Conservation (phyloP, 2,888 invertebrate species). For the Lycophotia porphyrea region DNA sequence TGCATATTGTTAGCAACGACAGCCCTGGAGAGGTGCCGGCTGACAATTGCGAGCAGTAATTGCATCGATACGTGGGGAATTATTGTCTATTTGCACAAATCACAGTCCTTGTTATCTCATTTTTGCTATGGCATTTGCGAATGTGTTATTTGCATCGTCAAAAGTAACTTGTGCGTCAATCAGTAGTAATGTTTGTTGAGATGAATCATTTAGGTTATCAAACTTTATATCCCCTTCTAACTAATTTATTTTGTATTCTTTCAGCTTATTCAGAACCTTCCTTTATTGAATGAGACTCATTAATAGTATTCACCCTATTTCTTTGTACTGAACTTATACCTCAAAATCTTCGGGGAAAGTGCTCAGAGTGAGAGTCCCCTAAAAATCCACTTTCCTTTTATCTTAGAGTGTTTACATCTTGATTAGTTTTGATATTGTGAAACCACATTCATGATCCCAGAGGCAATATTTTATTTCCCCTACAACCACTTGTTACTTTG, state of each 20-base stretch:
- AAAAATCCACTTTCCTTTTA: conserved; percentile 14
- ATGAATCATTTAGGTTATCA: background rate
- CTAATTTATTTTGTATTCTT: background rate
- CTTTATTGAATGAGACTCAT: background rate
- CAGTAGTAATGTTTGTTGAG: background rate
- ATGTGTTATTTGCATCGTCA: conserved; percentile 21
- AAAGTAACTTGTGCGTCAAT: conserved; percentile 12
- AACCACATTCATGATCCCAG: conserved; percentile 33
- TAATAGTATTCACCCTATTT: background rate
- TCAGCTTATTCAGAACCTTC: background rate
- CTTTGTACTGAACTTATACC: no score
- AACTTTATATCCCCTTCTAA: background rate
- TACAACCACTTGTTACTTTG: conserved; percentile 58
- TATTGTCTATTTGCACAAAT: conserved; percentile 55
- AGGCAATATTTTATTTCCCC: conserved; percentile 48
- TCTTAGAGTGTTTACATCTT: conserved; percentile 29
- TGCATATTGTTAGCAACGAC: conserved; percentile 55
- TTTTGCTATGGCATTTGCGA: conserved; percentile 54
- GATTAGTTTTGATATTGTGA: conserved; percentile 40
- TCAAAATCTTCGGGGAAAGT: background rate
- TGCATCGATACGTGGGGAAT: conserved; percentile 60
- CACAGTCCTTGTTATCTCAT: conserved; percentile 46
- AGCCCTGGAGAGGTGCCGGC: conserved; percentile 59
- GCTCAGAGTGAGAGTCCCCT: background rate
- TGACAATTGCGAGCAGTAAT: conserved; percentile 62